phyloP scores from a whole-genome alignment of 2,888 invertebrate species.

The Pammene aurita region DNA sequence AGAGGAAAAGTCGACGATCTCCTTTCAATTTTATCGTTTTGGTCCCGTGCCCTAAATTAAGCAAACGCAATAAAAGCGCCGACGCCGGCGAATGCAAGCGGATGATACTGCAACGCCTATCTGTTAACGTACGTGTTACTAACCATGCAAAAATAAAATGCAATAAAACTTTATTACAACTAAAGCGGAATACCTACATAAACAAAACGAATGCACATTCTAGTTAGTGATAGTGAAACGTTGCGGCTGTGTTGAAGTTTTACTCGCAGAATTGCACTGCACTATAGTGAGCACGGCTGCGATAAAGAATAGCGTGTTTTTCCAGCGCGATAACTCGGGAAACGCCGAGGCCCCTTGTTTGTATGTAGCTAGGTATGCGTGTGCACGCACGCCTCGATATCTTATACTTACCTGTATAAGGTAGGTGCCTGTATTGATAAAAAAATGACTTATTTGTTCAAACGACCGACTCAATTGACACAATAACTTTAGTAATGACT shows the following conservation, averaged over 20 bases:
- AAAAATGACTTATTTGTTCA: constrained; percentile 12
- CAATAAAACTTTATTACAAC: constrained; percentile 22
- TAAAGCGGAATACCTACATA: constrained; percentile 3
- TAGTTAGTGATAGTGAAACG: constrained; percentile 15
- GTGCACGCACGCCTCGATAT: constrained; percentile 44
- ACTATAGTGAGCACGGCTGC: constrained; percentile 71
- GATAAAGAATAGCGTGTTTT: constrained; percentile 77
- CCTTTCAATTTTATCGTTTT: constrained; percentile 58
- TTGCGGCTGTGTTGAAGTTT: constrained; percentile 35
- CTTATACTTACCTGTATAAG: constrained; percentile 2
- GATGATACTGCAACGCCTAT: constrained; percentile 21
- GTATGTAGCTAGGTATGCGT: constrained; percentile 40
- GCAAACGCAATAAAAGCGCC: constrained; percentile 31
- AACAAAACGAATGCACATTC: neutral
- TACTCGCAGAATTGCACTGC: constrained; percentile 57
- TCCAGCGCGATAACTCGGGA: constrained; percentile 73
- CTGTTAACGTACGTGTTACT: constrained; percentile 27
- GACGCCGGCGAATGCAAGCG: constrained; percentile 27
- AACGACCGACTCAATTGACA: constrained; percentile 27
- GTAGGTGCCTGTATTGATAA: neutral
- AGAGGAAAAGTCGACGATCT: constrained; percentile 58
- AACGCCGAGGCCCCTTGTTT: constrained; percentile 59
- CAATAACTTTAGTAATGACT: constrained; percentile 44
- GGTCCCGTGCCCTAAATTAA: constrained; percentile 38
- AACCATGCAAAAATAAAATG: constrained; percentile 17